Percentiles rank a stretch among this genome's conserved stretches.
Conservation (phyloP, 2,113 vertebrate species). For the Forbesichthys agassizii region DNA sequence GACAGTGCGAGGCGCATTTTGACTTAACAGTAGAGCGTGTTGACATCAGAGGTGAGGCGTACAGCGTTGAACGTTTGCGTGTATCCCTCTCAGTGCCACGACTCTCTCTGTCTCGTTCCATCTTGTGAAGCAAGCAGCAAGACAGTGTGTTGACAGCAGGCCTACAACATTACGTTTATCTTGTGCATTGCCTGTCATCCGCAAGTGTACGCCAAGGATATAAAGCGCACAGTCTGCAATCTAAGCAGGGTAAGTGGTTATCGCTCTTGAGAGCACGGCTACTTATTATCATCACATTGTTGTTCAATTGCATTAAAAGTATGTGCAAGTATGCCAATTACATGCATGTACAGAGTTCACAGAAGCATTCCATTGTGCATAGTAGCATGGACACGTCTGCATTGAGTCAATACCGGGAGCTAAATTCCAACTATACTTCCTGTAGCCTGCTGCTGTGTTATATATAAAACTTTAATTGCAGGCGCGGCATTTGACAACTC, state of each 20-base stretch:
- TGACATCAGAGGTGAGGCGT: slow-evolving; percentile 78
- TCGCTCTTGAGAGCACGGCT: slow-evolving; percentile 44
- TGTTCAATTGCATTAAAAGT: slow-evolving; percentile 33
- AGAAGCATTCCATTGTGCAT: slow-evolving; percentile 16
- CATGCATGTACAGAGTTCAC: slow-evolving; percentile 31
- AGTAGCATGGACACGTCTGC: not conserved
- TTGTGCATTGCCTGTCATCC: slow-evolving; percentile 35
- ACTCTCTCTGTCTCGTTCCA: slow-evolving; percentile 78
- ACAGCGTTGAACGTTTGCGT: slow-evolving; percentile 69
- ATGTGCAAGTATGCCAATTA: slow-evolving; percentile 31
- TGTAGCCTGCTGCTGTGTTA: slow-evolving; percentile 27
- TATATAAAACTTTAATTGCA: slow-evolving; percentile 51
- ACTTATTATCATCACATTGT: slow-evolving; percentile 50
- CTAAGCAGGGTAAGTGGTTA: slow-evolving; percentile 61
- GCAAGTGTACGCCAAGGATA: slow-evolving; percentile 48
- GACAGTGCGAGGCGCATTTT: slow-evolving; percentile 55
- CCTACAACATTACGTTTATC: slow-evolving; percentile 42
- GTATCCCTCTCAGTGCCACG: slow-evolving; percentile 77
- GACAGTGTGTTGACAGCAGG: slow-evolving; percentile 52
- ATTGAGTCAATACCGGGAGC: slow-evolving; percentile 18
- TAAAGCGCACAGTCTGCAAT: slow-evolving; percentile 59
- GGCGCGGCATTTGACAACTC: slow-evolving; percentile 29
- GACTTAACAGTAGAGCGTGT: slow-evolving; percentile 58
- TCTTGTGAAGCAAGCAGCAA: slow-evolving; percentile 70
- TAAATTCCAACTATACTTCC: slow-evolving; percentile 39